Evolutionary conservation across 92 coral and sea anemone species (phyloP).

Genomic region (Epizoanthus fatuus): DNA sequence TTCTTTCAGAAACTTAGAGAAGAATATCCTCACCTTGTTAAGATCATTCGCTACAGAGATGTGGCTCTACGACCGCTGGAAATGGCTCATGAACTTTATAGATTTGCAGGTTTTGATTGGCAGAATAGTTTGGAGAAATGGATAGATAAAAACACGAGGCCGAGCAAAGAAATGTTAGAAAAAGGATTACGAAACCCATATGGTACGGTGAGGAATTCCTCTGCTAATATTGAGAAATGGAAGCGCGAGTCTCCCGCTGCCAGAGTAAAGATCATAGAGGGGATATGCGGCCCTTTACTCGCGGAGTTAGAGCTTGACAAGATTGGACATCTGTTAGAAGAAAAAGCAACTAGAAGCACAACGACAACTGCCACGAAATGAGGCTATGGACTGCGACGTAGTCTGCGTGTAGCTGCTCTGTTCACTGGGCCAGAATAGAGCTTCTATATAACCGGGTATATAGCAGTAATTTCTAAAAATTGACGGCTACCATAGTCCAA

Average conservation of each 20-base stretch:
- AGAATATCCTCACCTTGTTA: constrained; percentile 25
- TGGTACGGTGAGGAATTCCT: constrained; percentile 61
- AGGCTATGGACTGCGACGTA: neutral
- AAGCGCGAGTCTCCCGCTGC: constrained; percentile 48
- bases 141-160: constrained; percentile 51
- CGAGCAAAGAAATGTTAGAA: constrained; percentile 56
- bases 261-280: constrained; percentile 49
- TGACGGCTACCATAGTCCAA: too few relatives aligned
- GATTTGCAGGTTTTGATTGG: constrained; percentile 70
- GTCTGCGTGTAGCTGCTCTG: too few relatives aligned
- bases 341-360: neutral
- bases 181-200: constrained; percentile 28
- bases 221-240: constrained; percentile 65
- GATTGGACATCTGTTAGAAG: constrained; percentile 13
- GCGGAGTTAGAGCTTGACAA: constrained; percentile 43
- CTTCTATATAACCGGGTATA: too few relatives aligned
- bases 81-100: constrained; percentile 58
- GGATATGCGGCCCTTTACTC: constrained; percentile 53
- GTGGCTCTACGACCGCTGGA: constrained; percentile 53
- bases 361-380: neutral
- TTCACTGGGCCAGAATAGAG: too few relatives aligned
- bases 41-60: constrained; percentile 54
- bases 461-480: too few relatives aligned
- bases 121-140: constrained; percentile 47
- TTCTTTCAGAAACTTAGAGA: constrained; percentile 47